These are phyloP conservation scores for Xiphophorus maculatus DNA, from an alignment of 2,113 vertebrate genomes.

Conservation along the genomic window DNA sequence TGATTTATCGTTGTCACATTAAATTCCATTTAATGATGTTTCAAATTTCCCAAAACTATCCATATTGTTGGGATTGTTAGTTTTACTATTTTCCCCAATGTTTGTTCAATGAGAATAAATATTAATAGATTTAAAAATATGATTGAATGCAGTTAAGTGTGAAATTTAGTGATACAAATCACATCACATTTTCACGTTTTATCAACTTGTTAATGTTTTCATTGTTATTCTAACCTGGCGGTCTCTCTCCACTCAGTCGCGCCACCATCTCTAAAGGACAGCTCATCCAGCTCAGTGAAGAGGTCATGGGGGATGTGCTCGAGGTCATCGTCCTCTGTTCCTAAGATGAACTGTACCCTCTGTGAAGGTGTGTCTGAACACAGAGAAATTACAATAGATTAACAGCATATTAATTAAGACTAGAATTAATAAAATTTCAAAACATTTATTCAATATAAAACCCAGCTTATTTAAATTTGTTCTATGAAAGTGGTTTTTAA, in stretches of 20 bases:
- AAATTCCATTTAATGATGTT: too few species aligned
- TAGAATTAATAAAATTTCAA: background rate
- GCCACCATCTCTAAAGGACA: constrained; percentile 89
- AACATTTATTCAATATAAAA: background rate
- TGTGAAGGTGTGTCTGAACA: constrained; percentile 92
- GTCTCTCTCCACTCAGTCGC: constrained; percentile 95
- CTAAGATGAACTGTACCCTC: constrained; percentile 93
- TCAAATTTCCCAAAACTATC: too few species aligned
- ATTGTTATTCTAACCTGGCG: constrained; percentile 81
- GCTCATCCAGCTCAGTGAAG: constrained; percentile 95
- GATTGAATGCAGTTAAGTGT: too few species aligned
- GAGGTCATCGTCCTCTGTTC: constrained; percentile 92
- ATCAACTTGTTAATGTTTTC: background rate
- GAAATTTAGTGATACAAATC: too few species aligned
- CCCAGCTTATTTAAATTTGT: background rate
- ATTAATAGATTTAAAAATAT: too few species aligned
- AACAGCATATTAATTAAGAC: constrained; percentile 6
- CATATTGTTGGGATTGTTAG: too few species aligned
- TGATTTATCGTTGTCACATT: too few species aligned
- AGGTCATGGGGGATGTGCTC: constrained; percentile 94
- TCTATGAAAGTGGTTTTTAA: background rate
- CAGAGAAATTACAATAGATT: background rate
- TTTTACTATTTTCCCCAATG: too few species aligned
- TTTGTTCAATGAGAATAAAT: too few species aligned
- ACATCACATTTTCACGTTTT: background rate